A percentile compares a stretch with the other conserved stretches of the same genome.
Evolutionary conservation across 2,113 vertebrate genomes (phyloP).

Genomic region (Ellobius talpinus): DNA sequence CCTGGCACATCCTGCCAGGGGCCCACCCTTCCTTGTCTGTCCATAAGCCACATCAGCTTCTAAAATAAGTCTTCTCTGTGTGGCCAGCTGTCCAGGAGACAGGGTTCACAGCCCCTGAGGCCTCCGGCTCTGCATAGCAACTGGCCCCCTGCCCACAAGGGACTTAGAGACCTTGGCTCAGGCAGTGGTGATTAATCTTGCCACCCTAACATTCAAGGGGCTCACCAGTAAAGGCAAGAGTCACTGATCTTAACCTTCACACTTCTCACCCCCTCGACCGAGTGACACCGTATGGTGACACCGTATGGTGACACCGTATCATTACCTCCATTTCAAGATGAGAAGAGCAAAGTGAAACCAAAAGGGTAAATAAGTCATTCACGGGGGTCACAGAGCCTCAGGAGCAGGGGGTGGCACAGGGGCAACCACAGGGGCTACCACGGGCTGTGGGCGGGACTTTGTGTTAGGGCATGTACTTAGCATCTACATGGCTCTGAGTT

Average conservation of each 20-base stretch:
- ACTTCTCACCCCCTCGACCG: background rate
- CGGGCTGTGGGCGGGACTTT: background rate
- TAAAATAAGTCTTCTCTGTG: constrained; percentile 62
- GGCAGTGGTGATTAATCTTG: background rate
- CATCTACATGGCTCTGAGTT: background rate
- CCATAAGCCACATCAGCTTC: constrained; percentile 57
- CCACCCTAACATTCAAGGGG: background rate
- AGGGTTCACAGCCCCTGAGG: background rate
- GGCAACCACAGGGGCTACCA: background rate
- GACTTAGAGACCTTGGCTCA: background rate
- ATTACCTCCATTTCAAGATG: background rate
- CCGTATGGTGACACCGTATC: background rate
- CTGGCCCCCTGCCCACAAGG: background rate
- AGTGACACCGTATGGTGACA: background rate
- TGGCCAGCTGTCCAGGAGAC: constrained; percentile 23
- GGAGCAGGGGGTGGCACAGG: background rate
- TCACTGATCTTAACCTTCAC: background rate
- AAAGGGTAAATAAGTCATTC: background rate
- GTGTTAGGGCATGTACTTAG: too few relatives aligned
- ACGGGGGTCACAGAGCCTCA: background rate
- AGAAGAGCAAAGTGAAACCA: background rate
- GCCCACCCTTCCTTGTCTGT: constrained; percentile 15
- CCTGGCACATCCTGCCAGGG: background rate
- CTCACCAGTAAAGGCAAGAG: background rate
- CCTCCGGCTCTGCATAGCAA: background rate